Evolutionary conservation across 2,113 vertebrate genomes (phyloP).

Genomic region (Corapipo altera): DNA sequence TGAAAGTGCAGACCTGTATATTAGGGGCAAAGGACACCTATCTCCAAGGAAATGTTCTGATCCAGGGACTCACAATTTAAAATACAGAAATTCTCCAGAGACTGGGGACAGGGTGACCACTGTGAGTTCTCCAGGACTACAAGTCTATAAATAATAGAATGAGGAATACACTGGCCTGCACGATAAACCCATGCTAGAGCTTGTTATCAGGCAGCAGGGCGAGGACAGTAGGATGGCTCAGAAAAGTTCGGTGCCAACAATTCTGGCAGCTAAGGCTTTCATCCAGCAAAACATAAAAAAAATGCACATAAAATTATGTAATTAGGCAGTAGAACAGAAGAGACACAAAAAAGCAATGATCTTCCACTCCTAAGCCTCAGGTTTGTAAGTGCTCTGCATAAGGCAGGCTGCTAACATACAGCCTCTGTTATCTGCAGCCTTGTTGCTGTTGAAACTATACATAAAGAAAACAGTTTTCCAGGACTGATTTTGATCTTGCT

Average conservation of each 20-base stretch:
- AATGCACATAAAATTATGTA: neutral
- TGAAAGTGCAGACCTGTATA: neutral
- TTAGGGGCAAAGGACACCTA: rapidly evolving
- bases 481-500: slow-evolving; percentile 5
- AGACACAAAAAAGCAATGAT: neutral
- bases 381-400: neutral
- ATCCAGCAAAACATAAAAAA: neutral
- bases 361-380: neutral
- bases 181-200: neutral
- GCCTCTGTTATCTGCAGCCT: neutral
- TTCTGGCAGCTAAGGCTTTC: neutral
- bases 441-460: neutral
- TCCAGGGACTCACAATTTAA: neutral
- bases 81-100: neutral
- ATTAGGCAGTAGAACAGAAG: neutral
- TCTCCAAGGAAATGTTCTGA: neutral
- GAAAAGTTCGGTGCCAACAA: neutral
- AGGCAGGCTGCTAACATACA: neutral
- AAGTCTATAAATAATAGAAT: neutral
- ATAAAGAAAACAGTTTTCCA: neutral
- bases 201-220: neutral
- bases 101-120: neutral
- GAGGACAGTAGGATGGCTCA: neutral
- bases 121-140: neutral
- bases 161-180: neutral